Evolutionary conservation across 1,140 invertebrate species (phyloP).

Genomic region (Bemisia tabaci): DNA sequence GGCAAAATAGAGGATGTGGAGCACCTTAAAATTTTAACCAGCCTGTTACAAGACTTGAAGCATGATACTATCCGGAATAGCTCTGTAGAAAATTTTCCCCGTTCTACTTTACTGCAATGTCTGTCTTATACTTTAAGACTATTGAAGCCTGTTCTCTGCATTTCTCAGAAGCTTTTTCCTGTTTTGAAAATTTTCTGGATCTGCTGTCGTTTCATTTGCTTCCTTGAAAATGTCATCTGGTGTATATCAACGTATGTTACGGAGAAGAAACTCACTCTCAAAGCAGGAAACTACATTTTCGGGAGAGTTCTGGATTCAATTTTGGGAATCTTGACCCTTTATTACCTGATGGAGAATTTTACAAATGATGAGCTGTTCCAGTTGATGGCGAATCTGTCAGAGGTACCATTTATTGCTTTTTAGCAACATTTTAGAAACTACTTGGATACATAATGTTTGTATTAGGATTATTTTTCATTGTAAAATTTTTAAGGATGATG

Average conservation of each 20-base stretch:
- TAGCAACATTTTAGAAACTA: too few relatives aligned
- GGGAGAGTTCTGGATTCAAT: neutral
- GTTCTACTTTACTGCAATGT: neutral
- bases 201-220: neutral
- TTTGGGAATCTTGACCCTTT: neutral
- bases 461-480: too few relatives aligned
- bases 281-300: neutral
- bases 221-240: neutral
- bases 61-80: neutral
- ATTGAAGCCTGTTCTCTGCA: neutral
- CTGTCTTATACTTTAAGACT: neutral
- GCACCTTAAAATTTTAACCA: neutral
- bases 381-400: neutral
- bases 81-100: neutral
- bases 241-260: neutral
- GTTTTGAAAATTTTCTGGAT: neutral
- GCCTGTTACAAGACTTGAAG: neutral
- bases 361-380: neutral
- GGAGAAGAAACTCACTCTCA: neutral
- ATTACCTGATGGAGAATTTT: neutral
- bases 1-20: neutral
- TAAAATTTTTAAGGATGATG: too few relatives aligned
- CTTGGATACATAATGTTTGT: too few relatives aligned
- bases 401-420: too few relatives aligned
- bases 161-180: neutral